Evolutionary conservation across 2,113 vertebrate species (phyloP).

Genomic region (Furnarius figulus): DNA sequence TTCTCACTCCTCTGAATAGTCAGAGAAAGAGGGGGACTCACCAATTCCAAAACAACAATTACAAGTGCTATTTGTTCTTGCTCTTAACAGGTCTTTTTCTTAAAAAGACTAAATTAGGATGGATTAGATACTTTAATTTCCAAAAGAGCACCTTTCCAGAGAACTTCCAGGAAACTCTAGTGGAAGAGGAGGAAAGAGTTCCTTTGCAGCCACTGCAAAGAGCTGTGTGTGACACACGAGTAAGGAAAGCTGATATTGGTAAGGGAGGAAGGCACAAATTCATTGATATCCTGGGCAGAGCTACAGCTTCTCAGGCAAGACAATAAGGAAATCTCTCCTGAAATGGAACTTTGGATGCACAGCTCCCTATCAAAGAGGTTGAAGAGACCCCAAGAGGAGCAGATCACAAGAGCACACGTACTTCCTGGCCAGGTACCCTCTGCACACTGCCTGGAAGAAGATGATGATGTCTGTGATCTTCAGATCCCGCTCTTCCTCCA

Average conservation of each 20-base stretch:
- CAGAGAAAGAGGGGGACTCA: background rate
- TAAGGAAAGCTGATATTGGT: background rate
- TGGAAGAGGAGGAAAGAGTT: background rate
- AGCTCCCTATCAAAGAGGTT: background rate
- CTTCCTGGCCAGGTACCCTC: constrained; percentile 96
- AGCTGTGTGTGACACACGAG: background rate
- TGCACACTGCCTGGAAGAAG: constrained; percentile 96
- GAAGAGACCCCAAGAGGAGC: background rate
- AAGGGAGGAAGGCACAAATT: background rate
- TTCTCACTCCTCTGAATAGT: background rate
- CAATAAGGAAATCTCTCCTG: background rate
- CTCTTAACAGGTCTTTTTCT: background rate
- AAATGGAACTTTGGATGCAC: background rate
- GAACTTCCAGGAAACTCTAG: background rate
- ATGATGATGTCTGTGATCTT: constrained; percentile 99
- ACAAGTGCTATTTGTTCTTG: background rate
- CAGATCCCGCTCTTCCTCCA: constrained; percentile 95
- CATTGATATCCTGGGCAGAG: background rate
- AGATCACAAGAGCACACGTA: constrained; percentile 59
- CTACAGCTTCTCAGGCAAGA: background rate
- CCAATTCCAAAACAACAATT: background rate
- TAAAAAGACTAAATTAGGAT: background rate
- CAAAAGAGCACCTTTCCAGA: background rate
- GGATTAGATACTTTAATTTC: background rate
- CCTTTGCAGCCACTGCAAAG: background rate